Evolutionary conservation across 2,888 invertebrate genomes (phyloP).

Genomic region (Ditylenchus weischeri): DNA sequence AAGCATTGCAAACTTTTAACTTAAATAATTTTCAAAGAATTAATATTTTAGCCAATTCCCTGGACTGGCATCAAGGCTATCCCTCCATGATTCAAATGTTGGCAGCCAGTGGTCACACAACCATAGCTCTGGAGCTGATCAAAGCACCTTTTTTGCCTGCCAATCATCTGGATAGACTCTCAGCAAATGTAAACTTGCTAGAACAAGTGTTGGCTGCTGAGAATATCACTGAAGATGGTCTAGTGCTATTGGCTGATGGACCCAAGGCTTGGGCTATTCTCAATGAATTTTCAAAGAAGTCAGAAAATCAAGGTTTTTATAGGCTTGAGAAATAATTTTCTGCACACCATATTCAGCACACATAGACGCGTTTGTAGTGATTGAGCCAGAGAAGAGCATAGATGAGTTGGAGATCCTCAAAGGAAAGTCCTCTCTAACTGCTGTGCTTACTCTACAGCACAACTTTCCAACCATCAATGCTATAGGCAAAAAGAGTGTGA

Average conservation of each 20-base stretch:
- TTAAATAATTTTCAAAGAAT: too few relatives aligned
- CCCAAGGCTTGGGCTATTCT: constrained; percentile 8
- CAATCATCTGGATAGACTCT: not conserved
- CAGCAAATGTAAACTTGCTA: constrained; percentile 9
- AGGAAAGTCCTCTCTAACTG: not conserved
- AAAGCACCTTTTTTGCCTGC: not conserved
- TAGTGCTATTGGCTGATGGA: not conserved
- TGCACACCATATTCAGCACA: not conserved
- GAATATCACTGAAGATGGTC: constrained; percentile 10
- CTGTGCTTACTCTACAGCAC: not conserved
- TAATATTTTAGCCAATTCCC: constrained; percentile 15
- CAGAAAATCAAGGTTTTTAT: not conserved
- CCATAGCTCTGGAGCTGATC: constrained; percentile 20
- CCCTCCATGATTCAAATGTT: constrained; percentile 39
- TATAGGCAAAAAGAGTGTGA: not conserved
- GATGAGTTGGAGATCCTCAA: not conserved
- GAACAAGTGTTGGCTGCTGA: constrained; percentile 7
- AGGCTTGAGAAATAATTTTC: not conserved
- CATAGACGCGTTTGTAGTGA: not conserved
- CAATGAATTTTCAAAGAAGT: not conserved
- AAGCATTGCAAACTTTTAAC: too few relatives aligned
- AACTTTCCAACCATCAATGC: not conserved
- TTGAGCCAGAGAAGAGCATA: not conserved
- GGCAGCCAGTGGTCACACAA: constrained; percentile 37
- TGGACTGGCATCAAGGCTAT: constrained; percentile 27